phyloP scores from a whole-genome alignment of 2,797 vertebrate species.

The Chaetophractus vellerosus region DNA sequence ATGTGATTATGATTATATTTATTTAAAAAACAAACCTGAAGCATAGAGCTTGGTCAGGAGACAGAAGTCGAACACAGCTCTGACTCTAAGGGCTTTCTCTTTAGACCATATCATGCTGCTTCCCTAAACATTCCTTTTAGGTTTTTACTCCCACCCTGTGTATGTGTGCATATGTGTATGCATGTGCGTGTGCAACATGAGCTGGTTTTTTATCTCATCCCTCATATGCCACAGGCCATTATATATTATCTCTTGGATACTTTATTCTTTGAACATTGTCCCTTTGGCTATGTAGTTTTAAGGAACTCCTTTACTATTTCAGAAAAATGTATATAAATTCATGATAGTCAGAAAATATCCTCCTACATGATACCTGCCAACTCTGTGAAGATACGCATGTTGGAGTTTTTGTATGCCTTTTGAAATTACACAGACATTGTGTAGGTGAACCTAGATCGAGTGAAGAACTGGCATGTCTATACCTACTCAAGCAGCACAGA shows the following conservation, averaged over 20 bases:
- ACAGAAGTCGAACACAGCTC: not conserved
- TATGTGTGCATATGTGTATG: not conserved
- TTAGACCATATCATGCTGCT: not conserved
- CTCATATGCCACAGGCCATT: not conserved
- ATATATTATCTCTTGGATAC: not conserved
- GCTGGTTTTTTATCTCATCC: not conserved
- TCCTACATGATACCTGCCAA: slow-evolving; percentile 60
- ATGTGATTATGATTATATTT: not conserved
- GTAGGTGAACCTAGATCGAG: slow-evolving; percentile 14
- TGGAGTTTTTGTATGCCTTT: slow-evolving; percentile 27
- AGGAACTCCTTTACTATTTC: slow-evolving; percentile 5
- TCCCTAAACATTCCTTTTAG: not conserved
- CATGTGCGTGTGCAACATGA: not conserved
- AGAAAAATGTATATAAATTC: slow-evolving; percentile 45
- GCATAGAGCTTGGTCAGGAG: not conserved
- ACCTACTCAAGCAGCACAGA: not conserved
- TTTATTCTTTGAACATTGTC: not conserved
- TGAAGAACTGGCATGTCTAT: not conserved
- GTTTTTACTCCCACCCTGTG: not conserved
- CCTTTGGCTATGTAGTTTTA: not conserved
- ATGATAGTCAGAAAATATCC: slow-evolving; percentile 43
- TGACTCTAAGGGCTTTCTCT: not conserved
- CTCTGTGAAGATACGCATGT: not conserved
- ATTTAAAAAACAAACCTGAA: not conserved
- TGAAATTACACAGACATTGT: not conserved